Percentiles rank a stretch among this genome's conserved stretches.
Conservation (phyloP, 2,888 invertebrate genomes). For the Cheilosia vernalis region DNA sequence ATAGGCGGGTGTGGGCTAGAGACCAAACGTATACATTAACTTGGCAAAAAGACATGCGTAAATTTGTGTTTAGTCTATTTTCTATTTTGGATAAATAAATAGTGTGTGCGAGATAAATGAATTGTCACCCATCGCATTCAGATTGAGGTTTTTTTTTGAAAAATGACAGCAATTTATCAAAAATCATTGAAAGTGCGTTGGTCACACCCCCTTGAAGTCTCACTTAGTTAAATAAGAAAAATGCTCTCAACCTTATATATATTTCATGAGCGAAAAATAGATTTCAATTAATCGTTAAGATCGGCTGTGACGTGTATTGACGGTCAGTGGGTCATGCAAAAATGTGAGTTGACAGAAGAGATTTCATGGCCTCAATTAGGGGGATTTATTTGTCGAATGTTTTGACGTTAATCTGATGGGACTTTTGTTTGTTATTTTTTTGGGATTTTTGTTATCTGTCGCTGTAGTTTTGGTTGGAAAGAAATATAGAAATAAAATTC, state of each 20-base stretch:
- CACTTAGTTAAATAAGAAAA: neutral
- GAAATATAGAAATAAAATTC: neutral
- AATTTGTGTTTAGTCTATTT: neutral
- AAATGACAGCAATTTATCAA: slow-evolving; percentile 23
- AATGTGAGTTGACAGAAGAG: slow-evolving; percentile 31
- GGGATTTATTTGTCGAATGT: neutral
- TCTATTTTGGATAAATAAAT: slow-evolving; percentile 10
- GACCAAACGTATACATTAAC: slow-evolving; percentile 47
- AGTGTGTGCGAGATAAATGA: neutral
- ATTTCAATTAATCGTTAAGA: slow-evolving; percentile 26
- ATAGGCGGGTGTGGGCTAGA: slow-evolving; percentile 31
- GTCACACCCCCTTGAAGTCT: neutral
- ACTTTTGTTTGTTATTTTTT: slow-evolving; percentile 7
- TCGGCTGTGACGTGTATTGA: slow-evolving; percentile 14
- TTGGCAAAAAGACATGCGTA: slow-evolving; percentile 46
- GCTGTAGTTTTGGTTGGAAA: neutral
- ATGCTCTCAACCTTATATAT: neutral
- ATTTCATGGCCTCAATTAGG: neutral
- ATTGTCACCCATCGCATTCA: slow-evolving; percentile 27
- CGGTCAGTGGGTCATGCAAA: slow-evolving; percentile 50
- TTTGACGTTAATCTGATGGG: slow-evolving; percentile 8
- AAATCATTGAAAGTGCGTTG: neutral
- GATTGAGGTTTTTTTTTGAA: slow-evolving; percentile 25
- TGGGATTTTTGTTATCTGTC: neutral
- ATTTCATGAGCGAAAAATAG: neutral